A percentile compares a stretch with the other conserved stretches of the same genome.
phyloP scores from a whole-genome alignment of 1,140 invertebrate species.

The Tetranychus urticae region DNA sequence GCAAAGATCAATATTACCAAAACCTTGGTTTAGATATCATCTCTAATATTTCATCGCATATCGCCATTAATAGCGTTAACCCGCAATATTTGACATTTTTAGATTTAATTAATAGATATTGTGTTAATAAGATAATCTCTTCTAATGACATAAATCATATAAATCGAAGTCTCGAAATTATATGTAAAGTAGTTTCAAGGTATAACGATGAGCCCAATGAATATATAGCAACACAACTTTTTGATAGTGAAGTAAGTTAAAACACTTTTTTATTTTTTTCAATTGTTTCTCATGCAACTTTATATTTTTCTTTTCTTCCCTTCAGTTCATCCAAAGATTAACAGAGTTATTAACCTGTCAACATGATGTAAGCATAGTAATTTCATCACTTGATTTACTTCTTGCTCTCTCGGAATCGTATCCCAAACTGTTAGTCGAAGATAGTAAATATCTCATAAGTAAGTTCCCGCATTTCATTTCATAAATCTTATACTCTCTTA shows the following conservation, averaged over 20 bases:
- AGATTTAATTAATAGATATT: constrained; percentile 1
- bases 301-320: background rate
- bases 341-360: constrained; percentile 10
- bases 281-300: background rate
- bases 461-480: background rate
- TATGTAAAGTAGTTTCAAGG: constrained; percentile 3
- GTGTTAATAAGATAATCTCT: background rate
- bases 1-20: constrained; percentile 1
- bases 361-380: constrained; percentile 9
- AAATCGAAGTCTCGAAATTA: constrained; percentile 7
- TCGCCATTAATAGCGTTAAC: constrained; percentile 1
- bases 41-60: constrained; percentile 4
- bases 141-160: constrained; percentile 3
- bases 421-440: constrained; percentile 6
- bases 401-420: constrained; percentile 4
- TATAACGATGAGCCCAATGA: background rate
- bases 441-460: constrained; percentile 8
- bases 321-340: constrained; percentile 2
- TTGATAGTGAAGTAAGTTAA: constrained; percentile 1
- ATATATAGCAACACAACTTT: constrained; percentile 1
- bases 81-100: background rate
- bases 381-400: constrained; percentile 8
- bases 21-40: constrained; percentile 8
- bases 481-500: background rate
- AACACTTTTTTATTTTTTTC: no score